These are phyloP conservation scores for Sceloporus tristichus DNA, from an alignment of 2,113 vertebrate genomes.

Conservation along the genomic window DNA sequence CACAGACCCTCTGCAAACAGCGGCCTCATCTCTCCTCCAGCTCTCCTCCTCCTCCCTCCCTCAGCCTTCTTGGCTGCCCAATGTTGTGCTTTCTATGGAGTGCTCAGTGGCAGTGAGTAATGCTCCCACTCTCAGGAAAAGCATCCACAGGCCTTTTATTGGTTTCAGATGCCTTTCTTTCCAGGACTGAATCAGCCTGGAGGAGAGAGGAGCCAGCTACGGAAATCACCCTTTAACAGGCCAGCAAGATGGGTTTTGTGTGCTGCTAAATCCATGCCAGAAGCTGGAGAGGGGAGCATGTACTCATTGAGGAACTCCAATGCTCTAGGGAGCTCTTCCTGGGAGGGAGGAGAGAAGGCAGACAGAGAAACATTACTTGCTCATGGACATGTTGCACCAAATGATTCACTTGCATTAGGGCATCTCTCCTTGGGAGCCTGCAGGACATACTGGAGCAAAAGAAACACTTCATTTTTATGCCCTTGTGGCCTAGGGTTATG, in stretches of 20 bases:
- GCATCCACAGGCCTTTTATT: conserved; percentile 27
- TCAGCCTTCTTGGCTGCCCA: conserved; percentile 9
- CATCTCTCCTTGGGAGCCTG: background rate
- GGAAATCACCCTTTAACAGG: background rate
- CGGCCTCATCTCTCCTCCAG: background rate
- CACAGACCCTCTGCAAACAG: rapidly evolving
- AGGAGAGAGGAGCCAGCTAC: background rate
- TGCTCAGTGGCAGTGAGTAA: background rate
- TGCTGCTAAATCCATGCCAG: rapidly evolving
- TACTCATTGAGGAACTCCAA: background rate
- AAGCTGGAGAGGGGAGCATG: rapidly evolving
- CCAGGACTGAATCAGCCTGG: conserved; percentile 14
- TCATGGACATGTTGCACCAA: background rate
- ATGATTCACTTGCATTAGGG: rapidly evolving
- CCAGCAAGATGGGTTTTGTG: background rate
- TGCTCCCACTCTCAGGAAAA: background rate
- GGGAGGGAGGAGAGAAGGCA: background rate
- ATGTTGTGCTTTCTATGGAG: conserved; percentile 20
- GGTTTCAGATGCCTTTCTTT: conserved; percentile 44
- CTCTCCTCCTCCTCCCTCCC: background rate
- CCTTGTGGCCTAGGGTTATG: too few species aligned
- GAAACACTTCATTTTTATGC: too few species aligned
- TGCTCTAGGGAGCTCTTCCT: background rate
- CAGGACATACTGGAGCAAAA: conserved; percentile 25
- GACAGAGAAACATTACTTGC: background rate